Percentiles rank a stretch among this genome's conserved stretches.
Conservation (phyloP, 2,797 vertebrate species). For the Pristis pectinata region DNA sequence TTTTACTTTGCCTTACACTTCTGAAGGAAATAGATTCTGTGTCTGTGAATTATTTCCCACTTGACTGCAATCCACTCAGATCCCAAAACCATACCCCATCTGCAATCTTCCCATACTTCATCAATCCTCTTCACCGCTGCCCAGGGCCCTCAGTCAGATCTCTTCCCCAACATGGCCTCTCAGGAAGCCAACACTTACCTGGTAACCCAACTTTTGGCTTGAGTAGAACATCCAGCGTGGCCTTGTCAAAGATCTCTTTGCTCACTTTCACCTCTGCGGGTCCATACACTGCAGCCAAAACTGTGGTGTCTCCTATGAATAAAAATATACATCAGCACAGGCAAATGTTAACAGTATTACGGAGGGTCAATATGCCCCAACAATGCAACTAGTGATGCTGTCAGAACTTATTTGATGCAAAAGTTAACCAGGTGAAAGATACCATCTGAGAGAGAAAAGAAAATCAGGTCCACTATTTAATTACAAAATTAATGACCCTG, state of each 20-base stretch:
- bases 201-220: constrained; percentile 77
- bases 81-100: not conserved
- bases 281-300: constrained; percentile 77
- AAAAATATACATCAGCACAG: not conserved
- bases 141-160: not conserved
- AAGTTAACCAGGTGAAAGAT: not conserved
- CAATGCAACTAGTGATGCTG: not conserved
- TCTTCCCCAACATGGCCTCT: not conserved
- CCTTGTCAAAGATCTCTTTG: constrained; percentile 81
- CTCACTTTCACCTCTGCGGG: constrained; percentile 84
- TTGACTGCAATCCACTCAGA: not conserved
- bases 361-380: not conserved
- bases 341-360: not conserved
- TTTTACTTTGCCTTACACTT: not conserved
- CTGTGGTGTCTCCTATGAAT: constrained; percentile 71
- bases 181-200: constrained; percentile 51
- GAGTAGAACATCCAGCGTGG: constrained; percentile 77
- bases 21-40: not conserved
- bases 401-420: not conserved
- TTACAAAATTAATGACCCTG: not conserved
- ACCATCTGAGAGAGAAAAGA: not conserved
- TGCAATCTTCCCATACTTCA: not conserved
- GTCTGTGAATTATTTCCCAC: too few relatives aligned
- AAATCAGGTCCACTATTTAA: not conserved
- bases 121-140: not conserved